Base-by-base conservation (phyloP, 2,888 invertebrate species). In the Apocheima hispidaria region DNA sequence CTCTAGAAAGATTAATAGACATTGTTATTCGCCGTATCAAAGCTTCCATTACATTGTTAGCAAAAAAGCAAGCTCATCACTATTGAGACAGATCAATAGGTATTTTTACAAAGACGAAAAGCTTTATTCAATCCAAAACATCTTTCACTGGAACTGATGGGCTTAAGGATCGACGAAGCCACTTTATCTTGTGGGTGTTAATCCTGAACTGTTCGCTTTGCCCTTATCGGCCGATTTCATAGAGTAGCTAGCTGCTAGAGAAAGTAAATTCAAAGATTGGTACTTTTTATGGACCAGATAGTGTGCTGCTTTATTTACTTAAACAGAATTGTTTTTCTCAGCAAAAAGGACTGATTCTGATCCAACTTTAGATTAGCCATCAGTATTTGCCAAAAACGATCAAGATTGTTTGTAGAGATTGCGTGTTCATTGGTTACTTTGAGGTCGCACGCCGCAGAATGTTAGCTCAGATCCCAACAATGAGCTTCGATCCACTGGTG, bases 111-210 rank as follows among this genome's bases (percentile, higher is more conserved):
- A 72, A 75, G 67, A 73, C 62, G 60, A 60, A 55, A 62, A 58
- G 63, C 69, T 73, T 78, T 79, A 71, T 79, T 75, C 77, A 69
- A 73, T 78, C 70, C 69, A 69, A 68, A 74, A 76, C 68, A 76
- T 75, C 71, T 76, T 78, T 77, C 69, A 71, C 62, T 63, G 63
- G 68, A 63, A 69, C 69, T 73, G 76, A 79, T 79, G 71, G 76
- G 67, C 69, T 72, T 68, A 63, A 65, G 72, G 73, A 74, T 69
- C 63, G 68, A 36, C 63, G 64, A 65, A 65, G 71, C 65, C 74
- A 73, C 66, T 81, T 81, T 81, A 80, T 79, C 74, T 77, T 75
- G 68, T 64, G 75, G 69, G 73, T 73, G 76, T 80, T 81, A 81
- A 81, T 81, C 76, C 73, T 66, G 62, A 73, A 74, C 65, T 67